Evolutionary conservation across 2,113 vertebrate species (phyloP), one percentile per base, ranked within the genome.

Genomic region (Dicaeum eximium): DNA sequence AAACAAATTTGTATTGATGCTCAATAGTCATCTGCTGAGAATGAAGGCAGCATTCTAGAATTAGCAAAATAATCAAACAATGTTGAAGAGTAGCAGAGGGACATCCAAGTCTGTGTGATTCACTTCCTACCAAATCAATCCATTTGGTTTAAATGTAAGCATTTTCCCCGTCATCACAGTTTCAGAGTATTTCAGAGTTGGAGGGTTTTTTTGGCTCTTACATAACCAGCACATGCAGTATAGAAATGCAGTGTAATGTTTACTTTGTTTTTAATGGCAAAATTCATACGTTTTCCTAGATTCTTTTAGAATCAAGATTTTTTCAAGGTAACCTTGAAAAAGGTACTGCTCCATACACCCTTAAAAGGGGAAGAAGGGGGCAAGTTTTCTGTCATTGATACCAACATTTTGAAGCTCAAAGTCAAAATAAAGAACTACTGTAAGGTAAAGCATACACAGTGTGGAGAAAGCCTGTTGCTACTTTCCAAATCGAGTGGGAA

Each of bases 51-150:
- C 57, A 35, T 53, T 88, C 95, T 82, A 90, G 95, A 94, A 89
- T 91, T 81, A 94, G 67, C 54, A 94, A 90, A 95, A 92, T 73
- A 93, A 95, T 94, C 75, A 93, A 93, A 87, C 65, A 47, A 10
- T 45, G 31, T 82, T 82, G 84, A 94, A 93, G 81, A 53, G 42
- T 65, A 85, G 69, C 42, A 89, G 66, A 92, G 80, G 30, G 38
- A 40, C 61, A 91, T 85, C 73, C 86, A 85, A 93, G 86, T 50
- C 35, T 81, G 56, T 84, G 74, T 96, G 83, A 93, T 92, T 95
- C 91, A 92, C 50, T 85, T 92, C 84, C 92, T 91, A 79, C 23
- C 15, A 87, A 89, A 96, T 84, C 69, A 92, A 74, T 94, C 30
- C 4, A 58, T 82, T 94, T 77, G 51, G 78, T 74, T 79, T 89